Percentiles rank a stretch among this genome's conserved stretches.
Evolutionary conservation across 2,888 invertebrate species (phyloP).

Genomic region (Augochlorella aurata): DNA sequence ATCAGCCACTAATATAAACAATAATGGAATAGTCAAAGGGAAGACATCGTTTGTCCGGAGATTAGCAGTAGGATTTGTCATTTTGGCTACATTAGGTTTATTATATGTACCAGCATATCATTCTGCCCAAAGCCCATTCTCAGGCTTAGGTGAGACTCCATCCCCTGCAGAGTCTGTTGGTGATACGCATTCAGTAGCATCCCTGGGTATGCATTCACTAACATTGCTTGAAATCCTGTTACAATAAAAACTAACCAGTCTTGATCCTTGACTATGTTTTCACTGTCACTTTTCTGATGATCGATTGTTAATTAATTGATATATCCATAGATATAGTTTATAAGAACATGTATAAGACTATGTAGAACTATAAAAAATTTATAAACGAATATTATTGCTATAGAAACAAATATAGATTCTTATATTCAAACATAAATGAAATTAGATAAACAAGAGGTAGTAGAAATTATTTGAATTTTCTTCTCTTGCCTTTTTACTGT

Average conservation of each 20-base stretch:
- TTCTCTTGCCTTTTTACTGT: slow-evolving; percentile 17
- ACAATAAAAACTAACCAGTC: slow-evolving; percentile 33
- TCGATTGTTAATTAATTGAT: not conserved
- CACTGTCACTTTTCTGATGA: not conserved
- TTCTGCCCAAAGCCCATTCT: slow-evolving; percentile 78
- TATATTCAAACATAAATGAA: not conserved
- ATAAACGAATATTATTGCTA: not conserved
- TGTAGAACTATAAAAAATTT: not conserved
- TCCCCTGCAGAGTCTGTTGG: slow-evolving; percentile 73
- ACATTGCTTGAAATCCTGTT: slow-evolving; percentile 51
- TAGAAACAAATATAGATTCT: not conserved
- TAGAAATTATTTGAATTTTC: slow-evolving; percentile 2
- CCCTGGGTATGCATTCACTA: slow-evolving; percentile 77
- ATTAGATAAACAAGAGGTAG: slow-evolving; percentile 11
- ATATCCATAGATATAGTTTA: not conserved
- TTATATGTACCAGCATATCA: slow-evolving; percentile 80
- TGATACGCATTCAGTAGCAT: slow-evolving; percentile 73
- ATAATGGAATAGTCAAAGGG: slow-evolving; percentile 68
- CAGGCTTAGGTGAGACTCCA: slow-evolving; percentile 80
- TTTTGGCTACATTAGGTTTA: slow-evolving; percentile 76
- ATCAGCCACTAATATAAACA: slow-evolving; percentile 73
- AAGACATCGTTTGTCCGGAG: slow-evolving; percentile 77
- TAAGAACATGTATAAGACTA: not conserved
- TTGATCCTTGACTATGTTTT: slow-evolving; percentile 9
- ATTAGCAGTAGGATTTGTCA: slow-evolving; percentile 76